A percentile compares a stretch with the other conserved stretches of the same genome.
Conservation (phyloP, 2,888 invertebrate species). For the Ormyrus rosae region DNA sequence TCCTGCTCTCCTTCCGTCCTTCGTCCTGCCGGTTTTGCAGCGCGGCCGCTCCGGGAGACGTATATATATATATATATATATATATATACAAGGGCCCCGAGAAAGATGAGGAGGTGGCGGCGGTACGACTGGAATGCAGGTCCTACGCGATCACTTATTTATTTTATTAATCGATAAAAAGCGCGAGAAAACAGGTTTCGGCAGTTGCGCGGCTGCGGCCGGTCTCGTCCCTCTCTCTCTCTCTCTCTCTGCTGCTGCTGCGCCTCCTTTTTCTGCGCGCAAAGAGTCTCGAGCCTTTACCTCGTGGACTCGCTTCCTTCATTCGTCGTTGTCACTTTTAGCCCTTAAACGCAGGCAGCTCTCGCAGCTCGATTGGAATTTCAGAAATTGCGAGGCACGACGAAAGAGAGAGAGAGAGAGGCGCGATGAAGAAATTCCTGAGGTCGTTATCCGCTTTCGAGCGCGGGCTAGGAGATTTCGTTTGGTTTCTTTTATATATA, state of each 20-base stretch:
- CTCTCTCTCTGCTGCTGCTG: conserved; percentile 18
- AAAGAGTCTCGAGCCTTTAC: background rate
- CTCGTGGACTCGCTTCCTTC: background rate
- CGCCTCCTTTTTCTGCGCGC: background rate
- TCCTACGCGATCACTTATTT: conserved; percentile 70
- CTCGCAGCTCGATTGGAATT: background rate
- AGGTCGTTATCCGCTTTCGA: too few species aligned
- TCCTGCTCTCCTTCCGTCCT: conserved; percentile 27
- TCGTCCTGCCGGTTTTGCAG: conserved; percentile 30
- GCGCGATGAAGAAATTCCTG: too few species aligned
- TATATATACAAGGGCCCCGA: conserved; percentile 21
- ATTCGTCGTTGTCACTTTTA: conserved; percentile 18
- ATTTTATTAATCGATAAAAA: conserved; percentile 72
- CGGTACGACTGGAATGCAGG: conserved; percentile 68
- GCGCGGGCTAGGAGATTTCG: too few species aligned
- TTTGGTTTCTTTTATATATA: too few species aligned
- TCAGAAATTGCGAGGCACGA: background rate
- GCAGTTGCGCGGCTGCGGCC: conserved; percentile 55
- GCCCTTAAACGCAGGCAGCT: conserved; percentile 15
- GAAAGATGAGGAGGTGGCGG: conserved; percentile 60
- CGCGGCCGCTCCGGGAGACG: background rate
- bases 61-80: too few species aligned
- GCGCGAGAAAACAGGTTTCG: conserved; percentile 69
- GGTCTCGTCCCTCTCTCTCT: conserved; percentile 25
- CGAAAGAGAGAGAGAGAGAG: conserved; percentile 2